Base-by-base conservation (phyloP, 1,140 invertebrate species). In the Apis florea region DNA sequence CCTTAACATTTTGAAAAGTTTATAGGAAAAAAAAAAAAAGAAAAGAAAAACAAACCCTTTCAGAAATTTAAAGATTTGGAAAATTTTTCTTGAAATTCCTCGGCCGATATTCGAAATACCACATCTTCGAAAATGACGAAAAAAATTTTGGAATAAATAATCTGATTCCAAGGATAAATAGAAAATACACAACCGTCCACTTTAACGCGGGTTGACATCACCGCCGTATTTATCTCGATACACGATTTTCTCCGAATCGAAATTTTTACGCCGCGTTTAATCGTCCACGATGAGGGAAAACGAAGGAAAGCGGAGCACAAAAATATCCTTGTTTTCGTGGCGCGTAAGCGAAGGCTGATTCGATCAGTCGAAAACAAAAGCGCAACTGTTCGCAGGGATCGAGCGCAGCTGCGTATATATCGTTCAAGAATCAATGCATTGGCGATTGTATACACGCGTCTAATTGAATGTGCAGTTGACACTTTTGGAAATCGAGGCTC, bases 401-500 rank as follows among this genome's bases (percentile, higher is more conserved):
- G 31, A 26, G 56, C 19, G 31, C 66, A 58, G 79, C 70, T 64
- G 24, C 17, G 17, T 19, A 19, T 61, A 61, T 71, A 47, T 2
- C 56, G 56, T 40, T 6, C 31, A 24, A 21, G 63, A 67, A 81
- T 75, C 79, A n/a, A n/a, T 40, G 31, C 31, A 40, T 21, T 24
- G 54, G 53, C 51, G 53, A 67, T 12, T 51, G 56, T 80, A 31
- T n/a, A 53, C 31, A 26, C 53, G 61, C 71, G 71, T 81, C 53
- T 75, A 81, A 81, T 81, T 81, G 71, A 80, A 74, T 11, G 54
- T 66, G 72, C 53, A 49, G 79, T 81, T 75, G 79, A 81, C 79
- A 81, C 79, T 81, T 81, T 67, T 53, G 59, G 63, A 75, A 75
- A 81, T 53, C 63, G 51, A 81, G 58, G 49, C 61, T 53, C 53